Evolutionary conservation across 2,888 invertebrate genomes (phyloP).

Genomic region (Acleris emargana): DNA sequence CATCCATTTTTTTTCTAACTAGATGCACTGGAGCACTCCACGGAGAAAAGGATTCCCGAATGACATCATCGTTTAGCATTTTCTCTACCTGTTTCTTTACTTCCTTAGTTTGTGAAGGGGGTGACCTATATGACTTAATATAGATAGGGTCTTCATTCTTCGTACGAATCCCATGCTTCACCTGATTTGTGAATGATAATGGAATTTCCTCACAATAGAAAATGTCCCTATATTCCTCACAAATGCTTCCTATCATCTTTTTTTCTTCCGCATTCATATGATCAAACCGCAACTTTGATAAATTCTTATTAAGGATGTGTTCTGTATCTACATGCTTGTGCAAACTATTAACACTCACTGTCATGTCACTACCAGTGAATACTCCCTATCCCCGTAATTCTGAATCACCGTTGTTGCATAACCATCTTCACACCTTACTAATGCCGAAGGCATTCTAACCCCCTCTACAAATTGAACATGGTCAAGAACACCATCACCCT

Average conservation of each 20-base stretch:
- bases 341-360: background rate
- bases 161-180: conserved; percentile 33
- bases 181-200: conserved; percentile 10
- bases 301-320: background rate
- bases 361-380: conserved; percentile 17
- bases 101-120: conserved; percentile 45
- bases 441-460: conserved; percentile 25
- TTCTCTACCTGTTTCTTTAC: conserved; percentile 48
- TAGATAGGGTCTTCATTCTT: conserved; percentile 46
- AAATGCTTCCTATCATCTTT: conserved; percentile 1
- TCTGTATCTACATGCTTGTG: background rate
- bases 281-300: conserved; percentile 3
- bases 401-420: conserved; percentile 38
- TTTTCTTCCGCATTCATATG: conserved; percentile 12
- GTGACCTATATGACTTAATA: conserved; percentile 44
- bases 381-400: conserved; percentile 20
- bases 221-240: conserved; percentile 21
- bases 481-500: conserved; percentile 31
- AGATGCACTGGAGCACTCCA: conserved; percentile 55
- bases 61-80: conserved; percentile 49
- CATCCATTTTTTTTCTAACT: conserved; percentile 55
- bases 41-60: conserved; percentile 48
- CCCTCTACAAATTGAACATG: conserved; percentile 31
- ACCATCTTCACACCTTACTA: conserved; percentile 20
- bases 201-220: conserved; percentile 22